Evolutionary conservation across 2,888 invertebrate species (phyloP), one percentile per base, ranked within the genome.

Genomic region (Erynnis tages): DNA sequence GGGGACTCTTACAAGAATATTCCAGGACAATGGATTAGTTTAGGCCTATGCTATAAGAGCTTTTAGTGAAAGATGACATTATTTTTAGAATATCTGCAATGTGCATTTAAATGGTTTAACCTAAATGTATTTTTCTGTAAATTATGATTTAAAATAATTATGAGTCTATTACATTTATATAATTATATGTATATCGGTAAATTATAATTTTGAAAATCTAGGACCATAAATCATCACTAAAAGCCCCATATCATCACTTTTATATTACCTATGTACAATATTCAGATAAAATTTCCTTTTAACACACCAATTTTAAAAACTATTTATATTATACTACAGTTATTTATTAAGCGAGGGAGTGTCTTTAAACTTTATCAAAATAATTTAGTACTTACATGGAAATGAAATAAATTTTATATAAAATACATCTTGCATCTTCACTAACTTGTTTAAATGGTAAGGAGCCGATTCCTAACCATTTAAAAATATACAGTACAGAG

Each of bases 331-430:
- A 78, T 65, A 71, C 73, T 76, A 78, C 56, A 76, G 70, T 74
- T 79, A 81, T 66, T 70, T 69, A 76, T 79, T 79, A 78, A 71
- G 79, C 79, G 76, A 79, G 81, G 77, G 77, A 78, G 82, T 80
- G 79, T 84, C 74, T 77, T 79, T 79, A 79, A 81, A 82, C 72
- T 77, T 73, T 84, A 85, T 80, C 78, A 84, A 86, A 86, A 87
- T 88, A 87, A 86, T 86, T 87, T 87, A 88, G 83, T 85, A 85
- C 84, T 87, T 85, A 86, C 75, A 77, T 67, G 65, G 78, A 79
- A 67, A 71, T 74, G 73, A 64, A 67, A 63, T 70, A 68, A 70
- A 67, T 73, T 73, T 71, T 68, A 74, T 78, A 76, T 79, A 82
- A 82, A 82, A 84, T 82, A 84, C 76, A 82, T 69, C 67, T 82